Evolutionary conservation across 2,888 invertebrate genomes (phyloP), one percentile per base, ranked within the genome.

Genomic region (Phortica magna): DNA sequence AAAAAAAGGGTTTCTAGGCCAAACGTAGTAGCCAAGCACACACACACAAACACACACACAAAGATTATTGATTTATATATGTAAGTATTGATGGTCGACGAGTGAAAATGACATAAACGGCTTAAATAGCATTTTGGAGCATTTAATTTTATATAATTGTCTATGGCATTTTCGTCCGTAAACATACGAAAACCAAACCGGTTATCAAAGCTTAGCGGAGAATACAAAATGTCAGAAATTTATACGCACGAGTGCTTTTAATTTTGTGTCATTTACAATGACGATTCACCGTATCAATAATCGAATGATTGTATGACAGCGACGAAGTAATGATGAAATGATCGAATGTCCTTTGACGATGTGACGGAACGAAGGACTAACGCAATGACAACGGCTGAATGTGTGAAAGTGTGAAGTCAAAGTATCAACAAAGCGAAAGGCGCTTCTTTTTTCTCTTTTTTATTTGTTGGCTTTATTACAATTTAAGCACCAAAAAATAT

Each of bases 171-270:
- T 31, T 31, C 31, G 31, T 31, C 31, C 31, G 31, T 31, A 53
- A 53, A 53, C 53, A 14, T n/a, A 3, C 7, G 12, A 14, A 53
- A 53, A n/a, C 53, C 10, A 6, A 53, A n/a, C 12, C 10, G 10
- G 53, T 53, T n/a, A n/a, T n/a, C 12, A 14, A n/a, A 53, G 53
- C 53, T n/a, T 14, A n/a, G 53, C 53, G 12, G 7, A 53, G 53
- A 3, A 10, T 53, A n/a, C 7, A 10, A 3, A 53, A n/a, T 53
- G n/a, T 53, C n/a, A 53, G 53, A 53, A 53, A 71, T 71, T 71
- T 71, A 17, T 53, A 22, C 71, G 71, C 71, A 71, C 71, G 71
- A 71, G 31, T 71, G 71, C 55, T 19, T 5, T 71, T 55, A 42
- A 42, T 59, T 42, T 41, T 39, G 2, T 57, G 17, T 41, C 19